These are phyloP conservation scores for Macroteleia sp. DNA, from an alignment of 2,888 invertebrate species.

Conservation along the genomic window DNA sequence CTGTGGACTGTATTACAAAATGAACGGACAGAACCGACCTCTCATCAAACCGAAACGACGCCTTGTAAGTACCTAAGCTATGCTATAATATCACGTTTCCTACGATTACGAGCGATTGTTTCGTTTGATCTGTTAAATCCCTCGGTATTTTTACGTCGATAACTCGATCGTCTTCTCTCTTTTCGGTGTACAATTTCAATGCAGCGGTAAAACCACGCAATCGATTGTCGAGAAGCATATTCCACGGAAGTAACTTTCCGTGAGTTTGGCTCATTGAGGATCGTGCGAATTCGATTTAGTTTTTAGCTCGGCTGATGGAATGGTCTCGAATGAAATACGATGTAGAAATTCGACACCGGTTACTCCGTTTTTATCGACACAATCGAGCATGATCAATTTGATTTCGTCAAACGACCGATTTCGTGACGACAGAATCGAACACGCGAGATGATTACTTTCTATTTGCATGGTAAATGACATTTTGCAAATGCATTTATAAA, in stretches of 20 bases:
- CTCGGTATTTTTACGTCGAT: neutral
- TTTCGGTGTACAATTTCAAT: constrained; percentile 33
- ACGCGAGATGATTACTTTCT: neutral
- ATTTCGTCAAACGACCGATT: constrained; percentile 5
- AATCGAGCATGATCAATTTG: constrained; percentile 14
- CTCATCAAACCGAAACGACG: constrained; percentile 99
- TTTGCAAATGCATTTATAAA: too few species aligned
- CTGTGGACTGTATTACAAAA: constrained; percentile 99
- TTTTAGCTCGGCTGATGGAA: constrained; percentile 62
- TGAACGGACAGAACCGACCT: constrained; percentile 99
- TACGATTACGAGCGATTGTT: constrained; percentile 39
- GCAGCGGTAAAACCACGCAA: neutral
- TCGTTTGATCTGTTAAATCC: constrained; percentile 14
- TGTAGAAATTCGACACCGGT: constrained; percentile 71
- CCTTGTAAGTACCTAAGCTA: constrained; percentile 93
- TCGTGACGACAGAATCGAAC: neutral
- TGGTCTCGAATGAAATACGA: constrained; percentile 65
- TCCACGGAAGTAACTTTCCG: constrained; percentile 69
- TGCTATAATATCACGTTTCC: constrained; percentile 24
- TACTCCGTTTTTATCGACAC: constrained; percentile 20
- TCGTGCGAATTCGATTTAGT: constrained; percentile 79
- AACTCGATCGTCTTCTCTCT: constrained; percentile 9
- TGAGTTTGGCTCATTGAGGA: constrained; percentile 74
- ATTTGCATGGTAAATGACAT: neutral
- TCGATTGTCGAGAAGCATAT: constrained; percentile 28